Evolutionary conservation across 2,888 invertebrate species (phyloP).

Genomic region (Aphodius granarius): DNA sequence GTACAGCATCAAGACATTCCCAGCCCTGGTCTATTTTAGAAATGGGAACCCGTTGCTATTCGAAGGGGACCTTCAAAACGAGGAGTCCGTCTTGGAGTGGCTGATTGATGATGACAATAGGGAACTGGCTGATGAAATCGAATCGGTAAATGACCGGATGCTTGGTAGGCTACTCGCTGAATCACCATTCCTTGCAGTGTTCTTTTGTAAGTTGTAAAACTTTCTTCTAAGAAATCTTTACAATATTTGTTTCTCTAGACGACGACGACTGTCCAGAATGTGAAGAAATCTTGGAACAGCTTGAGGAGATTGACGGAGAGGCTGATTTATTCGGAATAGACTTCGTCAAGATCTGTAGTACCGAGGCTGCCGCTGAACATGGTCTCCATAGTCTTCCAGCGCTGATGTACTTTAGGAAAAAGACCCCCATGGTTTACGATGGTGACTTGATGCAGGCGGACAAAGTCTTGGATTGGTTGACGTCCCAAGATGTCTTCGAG

Average conservation of each 20-base stretch:
- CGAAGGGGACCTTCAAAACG: conserved; percentile 91
- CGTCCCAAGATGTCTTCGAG: conserved; percentile 93
- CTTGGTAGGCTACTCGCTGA: conserved; percentile 80
- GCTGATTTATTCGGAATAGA: conserved; percentile 92
- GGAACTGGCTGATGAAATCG: conserved; percentile 91
- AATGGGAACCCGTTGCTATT: conserved; percentile 87
- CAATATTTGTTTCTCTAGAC: conserved; percentile 56
- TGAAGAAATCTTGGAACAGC: conserved; percentile 83
- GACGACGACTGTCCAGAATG: conserved; percentile 92
- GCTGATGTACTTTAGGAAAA: conserved; percentile 81
- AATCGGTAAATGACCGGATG: conserved; percentile 90
- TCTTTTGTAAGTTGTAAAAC: conserved; percentile 74
- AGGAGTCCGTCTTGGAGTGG: conserved; percentile 91
- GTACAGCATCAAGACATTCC: conserved; percentile 93
- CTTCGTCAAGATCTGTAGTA: conserved; percentile 87
- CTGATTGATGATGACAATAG: conserved; percentile 90
- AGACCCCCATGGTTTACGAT: conserved; percentile 82
- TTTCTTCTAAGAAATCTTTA: background rate
- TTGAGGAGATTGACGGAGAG: conserved; percentile 95
- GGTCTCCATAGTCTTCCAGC: conserved; percentile 83
- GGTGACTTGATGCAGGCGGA: conserved; percentile 88
- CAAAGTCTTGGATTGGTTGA: conserved; percentile 83
- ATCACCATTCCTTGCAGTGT: conserved; percentile 85
- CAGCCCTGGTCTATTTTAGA: conserved; percentile 85
- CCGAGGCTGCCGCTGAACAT: conserved; percentile 79